phyloP scores from a whole-genome alignment of 2,888 invertebrate species.

The Neoaliturus tenellus region DNA sequence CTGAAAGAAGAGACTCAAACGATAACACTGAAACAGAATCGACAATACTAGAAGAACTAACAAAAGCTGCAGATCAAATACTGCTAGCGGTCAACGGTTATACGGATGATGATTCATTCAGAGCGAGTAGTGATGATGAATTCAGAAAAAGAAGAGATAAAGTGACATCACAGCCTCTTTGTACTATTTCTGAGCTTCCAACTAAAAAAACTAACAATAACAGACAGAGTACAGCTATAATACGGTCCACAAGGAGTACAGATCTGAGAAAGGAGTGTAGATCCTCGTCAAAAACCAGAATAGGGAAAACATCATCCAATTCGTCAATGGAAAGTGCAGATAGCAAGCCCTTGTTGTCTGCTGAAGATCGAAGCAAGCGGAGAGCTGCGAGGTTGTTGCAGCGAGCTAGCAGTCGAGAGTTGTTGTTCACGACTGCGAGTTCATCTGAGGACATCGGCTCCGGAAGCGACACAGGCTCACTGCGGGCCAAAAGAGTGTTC shows the following conservation, averaged over 20 bases:
- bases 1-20: constrained; percentile 39
- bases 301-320: constrained; percentile 70
- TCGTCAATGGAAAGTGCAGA: constrained; percentile 57
- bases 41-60: constrained; percentile 75
- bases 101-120: constrained; percentile 73
- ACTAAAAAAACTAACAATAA: constrained; percentile 40
- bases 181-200: constrained; percentile 63
- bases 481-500: constrained; percentile 46
- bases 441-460: constrained; percentile 74
- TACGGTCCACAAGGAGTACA: constrained; percentile 36
- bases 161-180: constrained; percentile 56
- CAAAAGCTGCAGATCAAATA: constrained; percentile 78
- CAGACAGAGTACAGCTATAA: constrained; percentile 20
- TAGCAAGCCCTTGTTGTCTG: constrained; percentile 42
- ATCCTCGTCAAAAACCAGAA: constrained; percentile 65
- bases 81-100: constrained; percentile 75
- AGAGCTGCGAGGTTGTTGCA: constrained; percentile 72
- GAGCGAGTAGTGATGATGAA: constrained; percentile 68
- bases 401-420: constrained; percentile 74
- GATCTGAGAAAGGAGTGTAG: constrained; percentile 42
- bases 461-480: constrained; percentile 57
- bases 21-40: constrained; percentile 59
- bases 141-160: constrained; percentile 70
- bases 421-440: constrained; percentile 72
- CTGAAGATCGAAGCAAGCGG: constrained; percentile 65